Evolutionary conservation across 2,797 vertebrate species (phyloP), one percentile per base, ranked within the genome.

Genomic region (Leuciscus waleckii): DNA sequence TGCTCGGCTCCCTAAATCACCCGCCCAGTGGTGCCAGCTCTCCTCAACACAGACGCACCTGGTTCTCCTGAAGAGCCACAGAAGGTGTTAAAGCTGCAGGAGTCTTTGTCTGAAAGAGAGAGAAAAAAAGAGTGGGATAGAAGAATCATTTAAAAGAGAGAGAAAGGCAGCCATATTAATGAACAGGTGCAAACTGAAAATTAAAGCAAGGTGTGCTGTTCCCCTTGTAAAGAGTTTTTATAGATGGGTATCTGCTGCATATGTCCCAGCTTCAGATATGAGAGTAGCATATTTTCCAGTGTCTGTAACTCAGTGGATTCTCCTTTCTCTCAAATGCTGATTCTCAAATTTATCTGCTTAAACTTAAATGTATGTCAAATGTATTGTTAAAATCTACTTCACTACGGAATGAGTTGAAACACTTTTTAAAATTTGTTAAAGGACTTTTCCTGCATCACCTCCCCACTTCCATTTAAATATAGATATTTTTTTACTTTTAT

Each of bases 151-250:
- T 73, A 77, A 82, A 75, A 83, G 43, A 76, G 46, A 65, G 65
- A 79, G 63, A 41, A 49, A 37, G 69, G 83, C 56, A 87, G 68
- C 29, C 85, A 86, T 84, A 87, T 91, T 92, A 92, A 92, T 90
- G 87, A 93, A 93, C 94, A 95, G 94, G 94, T 94, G 94, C 92
- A 92, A 89, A 86, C 88, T 91, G 89, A 92, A 92, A 91, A 92
- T 93, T 90, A 93, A 93, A 92, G 87, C 26, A 17, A 85, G 84
- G 81, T 88, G 87, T 84, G 88, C 89, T 84, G 86, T 85, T 83
- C 88, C 69, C 81, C 89, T 91, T 79, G 89, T 93, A 90, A 93
- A 94, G 16, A 54, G 13, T 7, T 85, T 89, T 93, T 91, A 91
- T 91, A 78, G 85, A 71, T 86, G 21, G 87, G 90, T 90, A 90